phyloP scores from a whole-genome alignment of 92 coral and sea anemone species.

The Diadumene lineata region DNA sequence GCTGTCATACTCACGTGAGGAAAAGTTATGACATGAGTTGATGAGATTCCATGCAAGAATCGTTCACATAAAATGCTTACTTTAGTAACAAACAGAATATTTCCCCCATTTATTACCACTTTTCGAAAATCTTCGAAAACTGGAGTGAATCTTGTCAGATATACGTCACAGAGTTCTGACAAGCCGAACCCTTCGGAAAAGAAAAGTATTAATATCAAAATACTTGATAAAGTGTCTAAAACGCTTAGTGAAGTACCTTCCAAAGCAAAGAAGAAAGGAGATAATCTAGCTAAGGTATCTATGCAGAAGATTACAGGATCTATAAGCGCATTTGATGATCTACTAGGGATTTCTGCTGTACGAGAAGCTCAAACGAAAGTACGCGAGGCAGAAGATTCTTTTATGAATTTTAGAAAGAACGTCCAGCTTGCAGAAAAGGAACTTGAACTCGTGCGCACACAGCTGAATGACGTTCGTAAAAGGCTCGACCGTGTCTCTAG shows the following conservation, averaged over 20 bases:
- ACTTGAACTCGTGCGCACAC: constrained; percentile 61
- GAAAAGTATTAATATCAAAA: background rate
- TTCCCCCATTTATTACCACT: background rate
- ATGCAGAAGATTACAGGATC: constrained; percentile 47
- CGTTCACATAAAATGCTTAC: constrained; percentile 19
- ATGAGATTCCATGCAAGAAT: no score
- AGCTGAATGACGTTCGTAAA: constrained; percentile 74
- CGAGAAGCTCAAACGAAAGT: constrained; percentile 81
- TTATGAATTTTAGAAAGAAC: constrained; percentile 67
- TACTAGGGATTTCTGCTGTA: constrained; percentile 92
- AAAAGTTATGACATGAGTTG: no score
- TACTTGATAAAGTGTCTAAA: constrained; percentile 39
- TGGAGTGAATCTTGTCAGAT: background rate
- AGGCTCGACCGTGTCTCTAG: constrained; percentile 90
- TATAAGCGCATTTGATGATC: constrained; percentile 67
- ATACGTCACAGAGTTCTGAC: background rate
- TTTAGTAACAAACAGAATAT: background rate
- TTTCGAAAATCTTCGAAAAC: constrained; percentile 1
- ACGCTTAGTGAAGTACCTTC: constrained; percentile 21
- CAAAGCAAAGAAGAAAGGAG: constrained; percentile 33
- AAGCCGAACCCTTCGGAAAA: background rate
- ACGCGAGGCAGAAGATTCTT: constrained; percentile 78
- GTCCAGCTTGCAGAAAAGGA: constrained; percentile 69
- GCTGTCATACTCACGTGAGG: constrained; percentile 11
- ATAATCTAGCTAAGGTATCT: constrained; percentile 27